phyloP scores from a whole-genome alignment of 1,140 invertebrate genomes.

The Paramacrobiotus metropolitanus region DNA sequence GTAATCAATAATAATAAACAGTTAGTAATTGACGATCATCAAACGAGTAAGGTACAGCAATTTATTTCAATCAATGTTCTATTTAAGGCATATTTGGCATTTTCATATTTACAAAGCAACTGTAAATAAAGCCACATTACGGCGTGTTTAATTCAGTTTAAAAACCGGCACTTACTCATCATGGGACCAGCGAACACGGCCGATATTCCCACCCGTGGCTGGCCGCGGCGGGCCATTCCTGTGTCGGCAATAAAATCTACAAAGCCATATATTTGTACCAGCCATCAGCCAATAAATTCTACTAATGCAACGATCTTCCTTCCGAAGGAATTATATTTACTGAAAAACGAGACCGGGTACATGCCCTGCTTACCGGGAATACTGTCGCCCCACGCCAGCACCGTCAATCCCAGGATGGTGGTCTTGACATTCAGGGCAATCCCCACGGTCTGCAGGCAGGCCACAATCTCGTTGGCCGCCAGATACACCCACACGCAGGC shows the following conservation, averaged over 20 bases:
- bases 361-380: constrained; percentile 37
- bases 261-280: too few relatives aligned
- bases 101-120: too few relatives aligned
- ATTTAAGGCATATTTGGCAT: too few relatives aligned
- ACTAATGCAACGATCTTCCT: too few relatives aligned
- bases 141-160: constrained; percentile 6
- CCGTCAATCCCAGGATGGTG: constrained; percentile 39
- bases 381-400: constrained; percentile 45
- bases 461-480: constrained; percentile 39
- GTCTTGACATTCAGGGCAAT: constrained; percentile 34
- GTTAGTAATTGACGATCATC: neutral
- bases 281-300: too few relatives aligned
- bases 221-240: constrained; percentile 35
- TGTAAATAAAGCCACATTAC: constrained; percentile 1
- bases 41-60: constrained; percentile 5
- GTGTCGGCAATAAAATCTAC: constrained; percentile 40
- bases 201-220: constrained; percentile 39
- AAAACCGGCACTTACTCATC: constrained; percentile 28
- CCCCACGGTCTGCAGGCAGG: constrained; percentile 29
- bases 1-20: constrained; percentile 7
- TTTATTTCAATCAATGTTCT: constrained; percentile 4
- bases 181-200: constrained; percentile 45
- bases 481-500: constrained; percentile 40
- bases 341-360: too few relatives aligned
- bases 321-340: too few relatives aligned